phyloP scores from a whole-genome alignment of 35 echinoderm and acorn worm species.

The Diadema setosum region DNA sequence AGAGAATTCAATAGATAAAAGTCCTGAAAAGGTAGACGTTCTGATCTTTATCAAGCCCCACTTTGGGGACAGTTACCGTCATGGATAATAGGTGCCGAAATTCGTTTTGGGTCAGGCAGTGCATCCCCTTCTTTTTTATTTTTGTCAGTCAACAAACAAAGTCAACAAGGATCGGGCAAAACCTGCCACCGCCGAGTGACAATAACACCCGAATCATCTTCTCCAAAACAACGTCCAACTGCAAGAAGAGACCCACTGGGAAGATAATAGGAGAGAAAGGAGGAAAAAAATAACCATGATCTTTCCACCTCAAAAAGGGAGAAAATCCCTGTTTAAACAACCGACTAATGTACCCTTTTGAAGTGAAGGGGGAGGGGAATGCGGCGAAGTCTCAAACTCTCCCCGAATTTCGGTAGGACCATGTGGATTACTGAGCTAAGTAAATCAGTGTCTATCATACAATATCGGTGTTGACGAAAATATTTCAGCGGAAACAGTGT shows the following conservation, averaged over 20 bases:
- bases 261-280: too few relatives aligned
- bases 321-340: not conserved
- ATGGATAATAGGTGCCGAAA: not conserved
- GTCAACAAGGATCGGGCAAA: too few relatives aligned
- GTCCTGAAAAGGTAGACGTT: too few relatives aligned
- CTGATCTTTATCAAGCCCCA: not conserved
- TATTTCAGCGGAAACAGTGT: too few relatives aligned
- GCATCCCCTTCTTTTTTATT: not conserved
- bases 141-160: not conserved
- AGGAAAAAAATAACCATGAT: too few relatives aligned
- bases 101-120: not conserved
- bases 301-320: too few relatives aligned
- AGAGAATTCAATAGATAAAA: too few relatives aligned
- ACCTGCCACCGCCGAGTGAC: too few relatives aligned
- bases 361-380: not conserved
- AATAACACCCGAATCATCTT: too few relatives aligned
- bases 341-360: not conserved
- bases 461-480: not conserved
- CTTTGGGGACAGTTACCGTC: not conserved
- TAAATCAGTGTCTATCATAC: not conserved
- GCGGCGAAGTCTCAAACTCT: not conserved
- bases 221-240: too few relatives aligned
- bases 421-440: not conserved
- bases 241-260: too few relatives aligned
- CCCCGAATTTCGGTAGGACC: not conserved